These are phyloP conservation scores for Penaeus japonicus DNA, from an alignment of 1,140 invertebrate genomes.

Conservation along the genomic window DNA sequence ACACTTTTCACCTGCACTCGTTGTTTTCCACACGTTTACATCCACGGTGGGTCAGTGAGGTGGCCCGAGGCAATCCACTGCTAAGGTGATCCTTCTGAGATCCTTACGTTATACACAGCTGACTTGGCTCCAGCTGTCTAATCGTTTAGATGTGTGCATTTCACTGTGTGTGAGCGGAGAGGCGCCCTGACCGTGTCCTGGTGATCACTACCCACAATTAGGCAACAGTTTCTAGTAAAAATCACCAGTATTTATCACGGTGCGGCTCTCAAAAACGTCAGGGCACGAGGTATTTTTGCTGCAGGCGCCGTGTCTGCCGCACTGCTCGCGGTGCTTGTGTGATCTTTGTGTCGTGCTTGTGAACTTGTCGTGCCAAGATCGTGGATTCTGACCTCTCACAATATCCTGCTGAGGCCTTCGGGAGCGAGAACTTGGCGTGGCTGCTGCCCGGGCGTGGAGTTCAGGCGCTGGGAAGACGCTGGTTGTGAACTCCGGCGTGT, in stretches of 20 bases:
- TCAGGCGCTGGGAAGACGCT: not conserved
- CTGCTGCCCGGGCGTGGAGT: conserved; percentile 3
- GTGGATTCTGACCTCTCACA: not conserved
- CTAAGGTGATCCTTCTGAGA: conserved; percentile 37
- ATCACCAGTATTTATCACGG: conserved; percentile 55
- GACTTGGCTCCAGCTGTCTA: conserved; percentile 19
- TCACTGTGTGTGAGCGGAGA: not conserved
- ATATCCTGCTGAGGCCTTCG: not conserved
- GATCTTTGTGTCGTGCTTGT: conserved; percentile 49
- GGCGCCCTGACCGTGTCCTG: not conserved
- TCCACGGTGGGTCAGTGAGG: conserved; percentile 35
- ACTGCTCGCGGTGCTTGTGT: conserved; percentile 53
- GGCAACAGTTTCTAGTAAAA: conserved; percentile 55
- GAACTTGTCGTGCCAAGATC: conserved; percentile 21
- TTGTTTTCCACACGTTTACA: conserved; percentile 38
- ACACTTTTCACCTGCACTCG: conserved; percentile 51
- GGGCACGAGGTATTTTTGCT: conserved; percentile 54
- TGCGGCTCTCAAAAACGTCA: conserved; percentile 54
- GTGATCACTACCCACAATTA: conserved; percentile 53
- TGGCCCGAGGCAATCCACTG: conserved; percentile 9
- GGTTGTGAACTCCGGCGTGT: no score
- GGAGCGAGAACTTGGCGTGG: conserved; percentile 10
- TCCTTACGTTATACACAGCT: conserved; percentile 28
- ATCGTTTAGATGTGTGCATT: not conserved
- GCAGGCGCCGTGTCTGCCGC: conserved; percentile 52